Evolutionary conservation across 2,888 invertebrate genomes (phyloP), one percentile per base, ranked within the genome.

Genomic region (Acrobasis repandana): DNA sequence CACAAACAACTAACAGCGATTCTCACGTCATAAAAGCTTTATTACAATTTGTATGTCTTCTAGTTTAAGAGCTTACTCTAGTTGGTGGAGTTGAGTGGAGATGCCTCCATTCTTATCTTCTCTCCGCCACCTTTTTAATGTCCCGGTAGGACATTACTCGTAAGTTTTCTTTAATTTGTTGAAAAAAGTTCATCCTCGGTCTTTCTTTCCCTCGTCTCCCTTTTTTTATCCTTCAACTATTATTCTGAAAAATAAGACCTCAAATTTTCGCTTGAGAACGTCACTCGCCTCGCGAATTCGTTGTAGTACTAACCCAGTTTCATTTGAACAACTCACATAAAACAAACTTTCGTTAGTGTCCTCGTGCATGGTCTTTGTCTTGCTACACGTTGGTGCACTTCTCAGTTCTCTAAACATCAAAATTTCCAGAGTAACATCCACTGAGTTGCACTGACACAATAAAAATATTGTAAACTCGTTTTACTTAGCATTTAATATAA

Each of bases 261-360:
- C 4, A 28, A 2, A 46, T 47, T 56, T 56, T 47, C 28, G 33
- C 47, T 43, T 47, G 14, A 18, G 49, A 36, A n/a, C 48, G 34
- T 46, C 46, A 46, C 56, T 47, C 20, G 28, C 34, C 20, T n/a
- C 36, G n/a, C 18, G 49, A 58, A 58, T 58, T 58, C 57, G 54
- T 54, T 67, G 61, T 65, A 65, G 66, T 65, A 66, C 69, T 73
- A 73, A 71, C 72, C 68, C 67, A 73, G 70, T 69, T 76, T 75
- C 75, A 72, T 75, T 76, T 74, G 75, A 67, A 69, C 69, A 74
- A 79, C 74, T 79, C 71, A 78, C 77, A 82, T 79, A 76, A 73
- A 78, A 77, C 74, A 77, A 72, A 80, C 76, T 79, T 77, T 67
- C 68, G 66, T 72, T 75, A 69, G 72, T 49, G 58, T 54, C 70